These are phyloP conservation scores for Penaeus monodon DNA, from an alignment of 2,888 invertebrate species.

Conservation along the genomic window DNA sequence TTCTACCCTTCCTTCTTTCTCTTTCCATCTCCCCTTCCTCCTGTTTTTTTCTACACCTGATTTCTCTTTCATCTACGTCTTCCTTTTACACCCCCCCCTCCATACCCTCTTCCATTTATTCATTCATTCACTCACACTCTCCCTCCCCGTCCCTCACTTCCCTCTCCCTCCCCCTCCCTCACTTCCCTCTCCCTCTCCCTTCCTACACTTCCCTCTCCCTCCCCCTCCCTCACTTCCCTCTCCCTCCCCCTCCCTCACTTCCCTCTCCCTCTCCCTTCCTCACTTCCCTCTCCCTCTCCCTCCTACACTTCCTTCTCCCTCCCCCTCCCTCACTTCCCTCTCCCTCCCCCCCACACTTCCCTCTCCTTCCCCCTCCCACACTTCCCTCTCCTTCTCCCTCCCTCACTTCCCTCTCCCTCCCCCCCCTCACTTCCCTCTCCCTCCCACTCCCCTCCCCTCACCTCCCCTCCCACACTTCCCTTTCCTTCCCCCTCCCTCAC, in stretches of 20 bases:
- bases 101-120: no score
- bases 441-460: no score
- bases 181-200: background rate
- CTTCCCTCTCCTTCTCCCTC: background rate
- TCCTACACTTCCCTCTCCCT: accelerated
- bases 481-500: background rate
- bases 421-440: background rate
- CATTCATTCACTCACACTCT: background rate
- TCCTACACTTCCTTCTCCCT: background rate
- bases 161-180: background rate
- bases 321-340: background rate
- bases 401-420: background rate
- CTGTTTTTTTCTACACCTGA: background rate
- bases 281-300: background rate
- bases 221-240: background rate
- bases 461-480: background rate
- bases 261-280: background rate
- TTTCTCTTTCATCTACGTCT: background rate
- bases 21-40: background rate
- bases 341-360: background rate
- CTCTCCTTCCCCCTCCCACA: background rate
- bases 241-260: background rate
- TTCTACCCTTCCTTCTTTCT: background rate
- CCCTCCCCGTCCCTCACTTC: background rate
- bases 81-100: background rate